Evolutionary conservation across 2,888 invertebrate genomes (phyloP).

Genomic region (Apeira syringaria): DNA sequence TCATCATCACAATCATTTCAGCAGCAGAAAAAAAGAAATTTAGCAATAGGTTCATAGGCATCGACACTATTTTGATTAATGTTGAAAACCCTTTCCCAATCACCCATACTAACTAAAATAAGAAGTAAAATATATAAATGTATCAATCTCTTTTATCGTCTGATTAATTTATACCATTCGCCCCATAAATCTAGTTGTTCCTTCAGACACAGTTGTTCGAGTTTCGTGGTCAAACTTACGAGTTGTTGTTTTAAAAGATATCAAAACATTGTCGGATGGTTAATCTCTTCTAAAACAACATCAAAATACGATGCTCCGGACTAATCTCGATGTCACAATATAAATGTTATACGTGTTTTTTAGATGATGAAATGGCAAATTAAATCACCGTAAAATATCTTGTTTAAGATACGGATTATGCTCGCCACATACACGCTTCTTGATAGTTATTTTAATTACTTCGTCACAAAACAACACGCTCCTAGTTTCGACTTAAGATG

Average conservation of each 20-base stretch:
- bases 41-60: no score
- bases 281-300: constrained; percentile 49
- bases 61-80: no score
- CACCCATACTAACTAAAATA: not conserved
- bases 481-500: no score
- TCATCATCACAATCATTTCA: no score
- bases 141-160: not conserved
- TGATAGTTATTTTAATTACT: no score
- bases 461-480: no score
- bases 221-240: constrained; percentile 35
- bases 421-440: not conserved
- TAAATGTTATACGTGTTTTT: constrained; percentile 31
- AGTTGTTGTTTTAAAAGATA: constrained; percentile 47
- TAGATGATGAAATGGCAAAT: no score
- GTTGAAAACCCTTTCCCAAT: no score
- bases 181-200: constrained; percentile 1
- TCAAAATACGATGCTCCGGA: constrained; percentile 36
- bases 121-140: not conserved
- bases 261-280: constrained; percentile 53
- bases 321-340: constrained; percentile 47
- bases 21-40: no score
- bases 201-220: constrained; percentile 12
- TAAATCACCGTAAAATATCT: no score
- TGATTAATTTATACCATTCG: constrained; percentile 1
- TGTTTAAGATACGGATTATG: not conserved